phyloP scores from a whole-genome alignment of 1,140 invertebrate genomes.

The Eciton burchellii region DNA sequence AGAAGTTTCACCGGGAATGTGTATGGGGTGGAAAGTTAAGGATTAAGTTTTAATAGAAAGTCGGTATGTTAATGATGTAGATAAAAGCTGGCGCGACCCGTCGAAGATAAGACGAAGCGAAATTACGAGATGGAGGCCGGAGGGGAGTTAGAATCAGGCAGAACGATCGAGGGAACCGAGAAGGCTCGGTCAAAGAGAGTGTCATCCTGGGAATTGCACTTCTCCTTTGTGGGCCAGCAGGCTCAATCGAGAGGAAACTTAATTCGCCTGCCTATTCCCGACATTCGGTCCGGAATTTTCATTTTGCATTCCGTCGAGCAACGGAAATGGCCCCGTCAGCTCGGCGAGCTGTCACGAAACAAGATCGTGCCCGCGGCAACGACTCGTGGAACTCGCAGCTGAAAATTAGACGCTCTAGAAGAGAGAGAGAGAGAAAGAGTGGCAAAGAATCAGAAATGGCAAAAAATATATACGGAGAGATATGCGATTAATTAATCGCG shows the following conservation, averaged over 20 bases:
- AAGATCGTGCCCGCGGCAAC: background rate
- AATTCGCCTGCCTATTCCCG: constrained; percentile 48
- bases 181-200: constrained; percentile 37
- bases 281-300: constrained; percentile 21
- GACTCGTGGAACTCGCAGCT: background rate
- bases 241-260: constrained; percentile 41
- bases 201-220: constrained; percentile 50
- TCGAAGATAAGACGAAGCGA: constrained; percentile 13
- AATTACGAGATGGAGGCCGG: constrained; percentile 4
- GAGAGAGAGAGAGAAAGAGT: background rate
- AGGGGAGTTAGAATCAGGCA: background rate
- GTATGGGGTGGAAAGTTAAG: background rate
- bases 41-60: background rate
- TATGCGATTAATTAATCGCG: background rate
- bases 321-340: background rate
- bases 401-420: background rate
- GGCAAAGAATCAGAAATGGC: background rate
- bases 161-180: background rate
- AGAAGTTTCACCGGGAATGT: background rate
- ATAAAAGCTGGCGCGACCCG: background rate
- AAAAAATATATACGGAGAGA: background rate
- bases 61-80: background rate
- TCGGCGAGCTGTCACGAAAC: background rate
- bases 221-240: constrained; percentile 31
- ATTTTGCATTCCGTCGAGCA: background rate